Evolutionary conservation across 2,797 vertebrate species (phyloP).

Genomic region (Tolypeutes matacus): DNA sequence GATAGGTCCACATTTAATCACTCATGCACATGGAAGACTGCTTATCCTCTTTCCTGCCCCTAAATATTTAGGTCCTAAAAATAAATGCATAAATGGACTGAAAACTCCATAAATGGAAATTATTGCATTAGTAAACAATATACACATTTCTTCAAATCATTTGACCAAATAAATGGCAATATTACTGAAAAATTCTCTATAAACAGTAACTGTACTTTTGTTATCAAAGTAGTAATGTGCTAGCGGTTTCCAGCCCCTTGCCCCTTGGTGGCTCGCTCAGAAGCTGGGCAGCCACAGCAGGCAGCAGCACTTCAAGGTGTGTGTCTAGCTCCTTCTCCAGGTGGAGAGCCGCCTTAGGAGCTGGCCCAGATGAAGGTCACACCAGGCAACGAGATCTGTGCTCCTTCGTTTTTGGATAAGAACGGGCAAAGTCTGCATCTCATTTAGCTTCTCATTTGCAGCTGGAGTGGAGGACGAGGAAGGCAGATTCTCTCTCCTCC

Average conservation of each 20-base stretch:
- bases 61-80: slow-evolving; percentile 30
- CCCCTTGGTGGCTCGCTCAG: not conserved
- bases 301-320: not conserved
- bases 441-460: slow-evolving; percentile 42
- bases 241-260: not conserved
- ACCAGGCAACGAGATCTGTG: not conserved
- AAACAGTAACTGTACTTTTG: not conserved
- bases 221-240: not conserved
- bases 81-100: not conserved
- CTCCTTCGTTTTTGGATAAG: not conserved
- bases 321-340: not conserved
- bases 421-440: not conserved
- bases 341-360: not conserved
- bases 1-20: not conserved
- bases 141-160: not conserved
- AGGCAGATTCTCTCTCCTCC: not conserved
- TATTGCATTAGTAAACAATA: not conserved
- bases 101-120: slow-evolving; percentile 18
- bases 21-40: not conserved
- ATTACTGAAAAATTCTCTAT: not conserved
- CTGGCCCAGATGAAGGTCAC: not conserved
- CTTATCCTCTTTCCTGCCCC: not conserved
- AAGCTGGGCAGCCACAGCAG: not conserved
- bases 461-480: not conserved
- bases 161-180: not conserved